Conservation (phyloP, 2,113 vertebrate species). For the Chloropsis hardwickii region DNA sequence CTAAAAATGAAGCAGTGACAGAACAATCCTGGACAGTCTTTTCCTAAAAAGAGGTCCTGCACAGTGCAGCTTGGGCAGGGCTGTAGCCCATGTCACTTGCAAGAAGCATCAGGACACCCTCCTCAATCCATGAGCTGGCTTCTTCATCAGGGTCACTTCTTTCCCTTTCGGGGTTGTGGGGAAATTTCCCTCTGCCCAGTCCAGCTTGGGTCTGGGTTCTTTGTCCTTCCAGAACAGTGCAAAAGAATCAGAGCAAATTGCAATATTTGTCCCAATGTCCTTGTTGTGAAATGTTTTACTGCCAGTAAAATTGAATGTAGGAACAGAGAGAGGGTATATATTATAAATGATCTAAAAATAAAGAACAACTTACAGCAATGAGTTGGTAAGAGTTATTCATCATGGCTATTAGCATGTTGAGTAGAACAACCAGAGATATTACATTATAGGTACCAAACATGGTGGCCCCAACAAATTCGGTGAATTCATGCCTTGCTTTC, state of each 20-base stretch:
- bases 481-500: constrained; percentile 86
- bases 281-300: neutral
- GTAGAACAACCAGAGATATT: constrained; percentile 96
- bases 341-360: neutral
- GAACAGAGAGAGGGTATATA: neutral
- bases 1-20: neutral
- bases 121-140: fast-evolving
- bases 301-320: neutral
- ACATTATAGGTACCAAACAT: constrained; percentile 98
- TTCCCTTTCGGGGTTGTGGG: neutral
- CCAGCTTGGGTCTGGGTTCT: neutral
- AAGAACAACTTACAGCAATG: constrained; percentile 87
- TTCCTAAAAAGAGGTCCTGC: neutral
- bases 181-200: neutral
- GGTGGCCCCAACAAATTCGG: constrained; percentile 93
- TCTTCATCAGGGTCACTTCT: neutral
- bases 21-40: neutral
- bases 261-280: neutral
- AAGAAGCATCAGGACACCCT: neutral
- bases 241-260: neutral
- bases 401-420: constrained; percentile 99
- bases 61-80: neutral
- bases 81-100: neutral
- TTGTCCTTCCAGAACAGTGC: neutral
- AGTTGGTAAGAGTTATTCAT: constrained; percentile 99